Conservation (phyloP, 2,888 invertebrate species). For the Cephus pulcher region DNA sequence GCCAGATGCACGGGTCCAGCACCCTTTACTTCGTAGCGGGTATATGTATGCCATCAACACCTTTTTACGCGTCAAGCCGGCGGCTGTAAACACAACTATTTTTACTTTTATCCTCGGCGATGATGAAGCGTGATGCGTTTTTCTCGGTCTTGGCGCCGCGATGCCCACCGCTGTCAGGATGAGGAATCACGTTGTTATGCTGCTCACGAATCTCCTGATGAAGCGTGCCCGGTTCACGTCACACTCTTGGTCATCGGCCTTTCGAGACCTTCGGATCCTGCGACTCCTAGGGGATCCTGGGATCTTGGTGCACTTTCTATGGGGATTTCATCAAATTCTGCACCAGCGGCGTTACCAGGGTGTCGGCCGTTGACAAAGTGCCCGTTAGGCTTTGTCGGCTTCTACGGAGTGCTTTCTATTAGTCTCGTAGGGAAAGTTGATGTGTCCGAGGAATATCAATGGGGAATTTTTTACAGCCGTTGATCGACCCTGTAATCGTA, state of each 20-base stretch:
- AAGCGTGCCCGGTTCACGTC: slow-evolving; percentile 10
- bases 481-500: neutral
- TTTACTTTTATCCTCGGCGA: slow-evolving; percentile 17
- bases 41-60: slow-evolving; percentile 32
- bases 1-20: neutral
- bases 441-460: neutral
- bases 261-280: neutral
- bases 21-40: neutral
- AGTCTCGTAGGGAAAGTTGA: neutral
- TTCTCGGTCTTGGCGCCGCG: slow-evolving; percentile 20
- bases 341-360: neutral
- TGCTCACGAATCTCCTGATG: slow-evolving; percentile 22
- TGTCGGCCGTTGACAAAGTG: neutral
- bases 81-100: slow-evolving; percentile 38
- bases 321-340: neutral
- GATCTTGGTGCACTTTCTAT: neutral
- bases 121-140: slow-evolving; percentile 18
- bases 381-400: neutral
- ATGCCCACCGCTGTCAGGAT: slow-evolving; percentile 17
- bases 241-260: slow-evolving; percentile 21
- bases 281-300: neutral
- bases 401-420: neutral
- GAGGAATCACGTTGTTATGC: slow-evolving; percentile 24
- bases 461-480: neutral
- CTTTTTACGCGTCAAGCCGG: slow-evolving; percentile 37